Evolutionary conservation across 2,797 vertebrate genomes (phyloP).

Genomic region (Epinephelus awoara): DNA sequence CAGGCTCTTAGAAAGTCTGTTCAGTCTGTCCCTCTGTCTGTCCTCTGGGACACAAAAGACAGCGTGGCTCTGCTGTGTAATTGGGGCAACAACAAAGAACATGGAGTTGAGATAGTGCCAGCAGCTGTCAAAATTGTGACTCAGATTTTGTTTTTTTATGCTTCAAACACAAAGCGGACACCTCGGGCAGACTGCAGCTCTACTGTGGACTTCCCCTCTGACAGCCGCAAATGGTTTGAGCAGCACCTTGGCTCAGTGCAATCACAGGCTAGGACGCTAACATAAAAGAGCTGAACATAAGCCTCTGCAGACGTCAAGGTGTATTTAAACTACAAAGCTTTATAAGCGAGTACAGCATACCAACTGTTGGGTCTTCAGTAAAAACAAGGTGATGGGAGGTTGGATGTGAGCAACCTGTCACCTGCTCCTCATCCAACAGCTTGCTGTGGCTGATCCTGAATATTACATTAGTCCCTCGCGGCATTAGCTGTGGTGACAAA

Average conservation of each 20-base stretch:
- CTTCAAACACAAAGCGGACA: not conserved
- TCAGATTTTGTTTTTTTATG: not conserved
- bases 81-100: conserved; percentile 10
- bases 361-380: not conserved
- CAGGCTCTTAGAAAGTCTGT: not conserved
- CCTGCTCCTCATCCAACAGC: no score
- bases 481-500: no score
- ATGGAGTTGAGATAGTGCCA: not conserved
- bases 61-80: not conserved
- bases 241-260: not conserved
- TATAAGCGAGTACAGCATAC: not conserved
- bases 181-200: not conserved
- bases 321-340: not conserved
- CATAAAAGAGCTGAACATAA: not conserved
- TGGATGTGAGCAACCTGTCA: no score
- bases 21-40: no score
- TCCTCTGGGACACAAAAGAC: not conserved
- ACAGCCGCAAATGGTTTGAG: not conserved
- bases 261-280: not conserved
- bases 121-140: not conserved
- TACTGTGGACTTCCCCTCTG: not conserved
- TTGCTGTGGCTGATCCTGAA: no score
- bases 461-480: no score
- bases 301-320: not conserved
- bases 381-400: not conserved